Percentiles rank a stretch among this genome's conserved stretches.
phyloP scores from a whole-genome alignment of 1,140 invertebrate species.

The Drosophila paulistorum region DNA sequence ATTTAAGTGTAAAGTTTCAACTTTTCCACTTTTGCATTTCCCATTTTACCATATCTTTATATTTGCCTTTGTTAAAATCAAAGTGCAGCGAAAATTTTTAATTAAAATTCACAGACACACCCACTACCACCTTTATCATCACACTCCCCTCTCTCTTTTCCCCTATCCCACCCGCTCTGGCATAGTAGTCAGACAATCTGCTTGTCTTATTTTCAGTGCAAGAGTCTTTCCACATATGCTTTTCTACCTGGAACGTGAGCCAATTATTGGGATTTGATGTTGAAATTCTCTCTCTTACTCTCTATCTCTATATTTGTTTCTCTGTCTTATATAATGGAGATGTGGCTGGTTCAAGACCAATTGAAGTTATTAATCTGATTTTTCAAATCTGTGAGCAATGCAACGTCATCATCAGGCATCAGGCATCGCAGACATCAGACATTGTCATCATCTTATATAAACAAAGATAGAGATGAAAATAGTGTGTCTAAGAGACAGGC shows the following conservation, averaged over 20 bases:
- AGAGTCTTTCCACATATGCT: slow-evolving; percentile 54
- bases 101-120: slow-evolving; percentile 69
- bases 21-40: slow-evolving; percentile 16
- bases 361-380: slow-evolving; percentile 78
- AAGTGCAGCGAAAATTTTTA: slow-evolving; percentile 66
- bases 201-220: slow-evolving; percentile 9
- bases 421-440: slow-evolving; percentile 14
- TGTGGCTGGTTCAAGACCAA: slow-evolving; percentile 40
- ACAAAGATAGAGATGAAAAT: slow-evolving; percentile 33
- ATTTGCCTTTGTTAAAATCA: slow-evolving; percentile 60
- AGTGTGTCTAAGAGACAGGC: neutral
- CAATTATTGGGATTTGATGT: slow-evolving; percentile 64
- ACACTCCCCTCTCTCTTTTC: slow-evolving; percentile 19
- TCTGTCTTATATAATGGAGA: slow-evolving; percentile 7
- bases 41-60: slow-evolving; percentile 49
- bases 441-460: slow-evolving; percentile 68
- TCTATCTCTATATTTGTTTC: slow-evolving; percentile 31
- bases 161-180: slow-evolving; percentile 1
- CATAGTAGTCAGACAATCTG: slow-evolving; percentile 9
- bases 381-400: slow-evolving; percentile 65
- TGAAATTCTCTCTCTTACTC: slow-evolving; percentile 44
- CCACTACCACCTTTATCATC: slow-evolving; percentile 17
- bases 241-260: slow-evolving; percentile 74
- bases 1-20: slow-evolving; percentile 34
- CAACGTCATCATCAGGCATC: slow-evolving; percentile 60